phyloP scores from a whole-genome alignment of 2,797 vertebrate genomes.

The Nothura maculosa region DNA sequence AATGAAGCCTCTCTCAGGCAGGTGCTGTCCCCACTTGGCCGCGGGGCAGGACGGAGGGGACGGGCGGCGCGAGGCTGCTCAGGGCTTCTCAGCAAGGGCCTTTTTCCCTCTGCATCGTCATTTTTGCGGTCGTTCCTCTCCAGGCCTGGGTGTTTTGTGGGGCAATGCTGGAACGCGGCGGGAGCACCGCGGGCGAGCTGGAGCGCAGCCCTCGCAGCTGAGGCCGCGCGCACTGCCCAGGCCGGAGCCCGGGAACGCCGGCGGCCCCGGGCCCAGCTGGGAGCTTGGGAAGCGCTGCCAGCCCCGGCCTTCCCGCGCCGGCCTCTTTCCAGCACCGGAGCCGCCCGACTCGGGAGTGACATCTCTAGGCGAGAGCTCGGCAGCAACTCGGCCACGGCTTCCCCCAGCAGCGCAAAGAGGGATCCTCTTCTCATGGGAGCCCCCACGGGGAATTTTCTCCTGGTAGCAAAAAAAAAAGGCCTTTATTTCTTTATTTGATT shows the following conservation, averaged over 20 bases:
- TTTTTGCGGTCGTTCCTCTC: neutral
- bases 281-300: neutral
- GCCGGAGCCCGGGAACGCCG: neutral
- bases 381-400: neutral
- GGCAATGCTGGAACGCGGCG: neutral
- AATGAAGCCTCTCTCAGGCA: fast-evolving
- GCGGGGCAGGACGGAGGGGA: neutral
- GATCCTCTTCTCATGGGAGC: neutral
- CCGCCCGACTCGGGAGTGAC: neutral
- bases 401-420: fast-evolving
- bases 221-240: too few species aligned
- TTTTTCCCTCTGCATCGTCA: neutral
- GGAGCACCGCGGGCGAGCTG: neutral
- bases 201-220: neutral
- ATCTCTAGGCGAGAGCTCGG: neutral
- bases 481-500: neutral
- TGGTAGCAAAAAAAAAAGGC: neutral
- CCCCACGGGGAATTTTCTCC: neutral
- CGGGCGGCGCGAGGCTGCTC: neutral
- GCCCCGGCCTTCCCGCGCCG: fast-evolving
- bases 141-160: neutral
- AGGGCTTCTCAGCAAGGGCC: neutral
- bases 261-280: fast-evolving
- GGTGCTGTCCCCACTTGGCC: neutral
- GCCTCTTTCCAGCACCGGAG: neutral